These are phyloP conservation scores for Paracyclopina nana DNA, from an alignment of 1,140 invertebrate genomes.

Conservation along the genomic window DNA sequence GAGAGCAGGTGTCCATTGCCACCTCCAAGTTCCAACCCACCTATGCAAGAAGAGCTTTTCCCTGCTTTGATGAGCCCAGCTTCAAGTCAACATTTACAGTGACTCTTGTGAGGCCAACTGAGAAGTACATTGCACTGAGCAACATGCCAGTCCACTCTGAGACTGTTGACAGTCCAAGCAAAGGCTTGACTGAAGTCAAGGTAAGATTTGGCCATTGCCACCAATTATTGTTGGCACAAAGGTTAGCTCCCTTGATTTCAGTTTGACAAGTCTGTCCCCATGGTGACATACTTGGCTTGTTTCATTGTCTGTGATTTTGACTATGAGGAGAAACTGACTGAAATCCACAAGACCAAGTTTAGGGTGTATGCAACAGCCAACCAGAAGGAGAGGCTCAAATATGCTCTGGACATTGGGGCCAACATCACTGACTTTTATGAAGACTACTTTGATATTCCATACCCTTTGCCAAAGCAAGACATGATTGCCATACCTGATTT, in stretches of 20 bases:
- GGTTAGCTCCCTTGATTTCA: conserved; percentile 19
- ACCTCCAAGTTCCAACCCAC: conserved; percentile 41
- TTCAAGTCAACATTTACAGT: conserved; percentile 74
- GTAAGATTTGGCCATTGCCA: not conserved
- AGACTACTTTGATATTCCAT: conserved; percentile 60
- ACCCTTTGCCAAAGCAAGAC: conserved; percentile 75
- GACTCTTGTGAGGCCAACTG: conserved; percentile 42
- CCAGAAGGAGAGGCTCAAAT: conserved; percentile 48
- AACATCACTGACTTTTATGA: conserved; percentile 64
- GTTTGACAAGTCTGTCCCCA: conserved; percentile 60
- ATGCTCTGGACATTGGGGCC: conserved; percentile 52
- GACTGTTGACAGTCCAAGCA: not conserved
- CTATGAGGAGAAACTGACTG: conserved; percentile 30
- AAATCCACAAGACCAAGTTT: conserved; percentile 30
- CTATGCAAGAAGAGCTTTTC: conserved; percentile 39
- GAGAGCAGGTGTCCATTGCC: conserved; percentile 38
- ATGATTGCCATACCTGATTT: conserved; percentile 87
- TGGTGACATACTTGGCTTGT: conserved; percentile 78
- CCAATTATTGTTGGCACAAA: not conserved
- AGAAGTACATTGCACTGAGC: conserved; percentile 45
- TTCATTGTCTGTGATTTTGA: conserved; percentile 79
- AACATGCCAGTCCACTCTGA: conserved; percentile 41
- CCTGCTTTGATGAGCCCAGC: conserved; percentile 86
- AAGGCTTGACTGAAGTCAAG: not conserved
- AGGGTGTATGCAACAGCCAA: conserved; percentile 49